Conservation (phyloP, 2,797 vertebrate species). For the Furcifer pardalis region DNA sequence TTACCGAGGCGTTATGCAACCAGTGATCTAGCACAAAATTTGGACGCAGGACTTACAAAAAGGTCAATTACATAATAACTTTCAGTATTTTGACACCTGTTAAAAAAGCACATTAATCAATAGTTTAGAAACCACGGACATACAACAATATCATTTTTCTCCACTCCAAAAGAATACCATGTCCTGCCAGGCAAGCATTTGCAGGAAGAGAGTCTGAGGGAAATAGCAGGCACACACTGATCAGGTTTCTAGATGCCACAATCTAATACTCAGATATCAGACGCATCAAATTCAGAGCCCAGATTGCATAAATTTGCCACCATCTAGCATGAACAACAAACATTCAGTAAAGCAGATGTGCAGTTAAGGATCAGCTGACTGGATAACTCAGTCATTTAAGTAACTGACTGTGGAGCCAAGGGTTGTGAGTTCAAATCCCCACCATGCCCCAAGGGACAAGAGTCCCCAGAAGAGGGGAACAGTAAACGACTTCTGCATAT, state of each 20-base stretch:
- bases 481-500: no score
- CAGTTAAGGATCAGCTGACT: no score
- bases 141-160: conserved; percentile 32
- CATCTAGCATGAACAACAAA: background rate
- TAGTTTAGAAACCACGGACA: conserved; percentile 14
- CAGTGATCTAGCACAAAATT: conserved; percentile 6
- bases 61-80: conserved; percentile 18
- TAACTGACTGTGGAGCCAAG: no score
- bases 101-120: conserved; percentile 30
- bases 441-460: no score
- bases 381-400: no score
- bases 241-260: conserved; percentile 23
- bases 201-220: background rate
- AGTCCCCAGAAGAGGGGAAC: no score
- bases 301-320: background rate
- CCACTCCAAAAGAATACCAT: conserved; percentile 23
- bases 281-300: background rate
- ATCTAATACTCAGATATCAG: conserved; percentile 2
- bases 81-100: conserved; percentile 24
- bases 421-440: no score
- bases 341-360: background rate
- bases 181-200: conserved; percentile 29
- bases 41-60: background rate
- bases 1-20: background rate
- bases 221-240: conserved; percentile 7